Evolutionary conservation across 2,113 vertebrate species (phyloP).

Genomic region (Notarius lentiginosus): DNA sequence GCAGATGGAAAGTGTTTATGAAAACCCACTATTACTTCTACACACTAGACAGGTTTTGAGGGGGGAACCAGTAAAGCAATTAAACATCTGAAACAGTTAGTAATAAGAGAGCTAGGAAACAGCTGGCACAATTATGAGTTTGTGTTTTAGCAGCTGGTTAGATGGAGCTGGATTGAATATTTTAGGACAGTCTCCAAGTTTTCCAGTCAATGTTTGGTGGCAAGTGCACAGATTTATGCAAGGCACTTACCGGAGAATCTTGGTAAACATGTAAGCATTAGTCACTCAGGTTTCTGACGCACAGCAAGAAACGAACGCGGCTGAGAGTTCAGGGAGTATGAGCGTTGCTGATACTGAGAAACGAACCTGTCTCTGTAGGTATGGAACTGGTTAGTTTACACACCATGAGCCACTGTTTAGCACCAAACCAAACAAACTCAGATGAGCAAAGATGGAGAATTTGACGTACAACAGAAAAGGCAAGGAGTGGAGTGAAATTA

Average conservation of each 20-base stretch:
- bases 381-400: background rate
- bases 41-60: background rate
- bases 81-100: background rate
- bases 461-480: background rate
- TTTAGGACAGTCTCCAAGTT: background rate
- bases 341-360: background rate
- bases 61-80: background rate
- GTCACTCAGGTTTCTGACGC: background rate
- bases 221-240: background rate
- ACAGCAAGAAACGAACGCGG: background rate
- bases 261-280: background rate
- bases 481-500: background rate
- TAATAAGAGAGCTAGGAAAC: background rate
- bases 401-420: background rate
- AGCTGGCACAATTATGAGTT: background rate
- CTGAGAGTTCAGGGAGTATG: background rate
- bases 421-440: background rate
- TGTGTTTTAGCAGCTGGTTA: background rate
- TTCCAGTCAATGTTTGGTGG: background rate
- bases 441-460: background rate
- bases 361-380: background rate
- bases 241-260: background rate
- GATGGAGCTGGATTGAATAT: background rate
- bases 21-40: background rate
- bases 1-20: background rate